Conservation (phyloP, 64 coral and sea anemone species). For the Platygyra sinensis region DNA sequence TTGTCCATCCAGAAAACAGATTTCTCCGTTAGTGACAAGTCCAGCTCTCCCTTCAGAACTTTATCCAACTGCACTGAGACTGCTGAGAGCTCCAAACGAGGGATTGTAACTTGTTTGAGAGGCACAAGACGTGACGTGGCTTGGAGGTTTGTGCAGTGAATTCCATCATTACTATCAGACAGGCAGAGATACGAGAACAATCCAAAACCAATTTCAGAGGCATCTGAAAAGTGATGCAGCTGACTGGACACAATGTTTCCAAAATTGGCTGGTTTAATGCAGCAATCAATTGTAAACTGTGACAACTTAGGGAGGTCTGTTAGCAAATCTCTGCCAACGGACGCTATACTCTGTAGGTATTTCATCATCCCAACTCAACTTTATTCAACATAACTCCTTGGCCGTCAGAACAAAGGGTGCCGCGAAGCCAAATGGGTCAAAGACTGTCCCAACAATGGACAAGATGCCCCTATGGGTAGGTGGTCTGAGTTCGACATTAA, state of each 20-base stretch:
- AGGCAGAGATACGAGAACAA: slow-evolving; percentile 25
- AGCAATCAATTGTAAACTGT: slow-evolving; percentile 52
- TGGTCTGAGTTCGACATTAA: slow-evolving; percentile 28
- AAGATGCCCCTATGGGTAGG: slow-evolving; percentile 32
- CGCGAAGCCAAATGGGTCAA: slow-evolving; percentile 59
- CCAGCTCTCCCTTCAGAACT: slow-evolving; percentile 31
- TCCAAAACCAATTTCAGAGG: too few relatives aligned
- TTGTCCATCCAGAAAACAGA: slow-evolving; percentile 45
- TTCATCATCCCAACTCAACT: slow-evolving; percentile 66
- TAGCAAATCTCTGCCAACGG: slow-evolving; percentile 62
- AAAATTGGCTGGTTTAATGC: slow-evolving; percentile 39
- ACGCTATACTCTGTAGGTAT: slow-evolving; percentile 47
- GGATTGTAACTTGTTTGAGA: slow-evolving; percentile 31
- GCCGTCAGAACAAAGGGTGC: too few relatives aligned
- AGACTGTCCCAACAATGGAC: slow-evolving; percentile 45
- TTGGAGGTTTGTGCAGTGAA: too few relatives aligned
- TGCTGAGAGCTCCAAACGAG: slow-evolving; percentile 44
- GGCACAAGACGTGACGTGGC: slow-evolving; percentile 38
- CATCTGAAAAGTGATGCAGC: slow-evolving; percentile 70
- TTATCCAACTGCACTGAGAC: not conserved
- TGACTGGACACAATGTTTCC: slow-evolving; percentile 15
- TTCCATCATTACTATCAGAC: not conserved
- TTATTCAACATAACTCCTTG: slow-evolving; percentile 64
- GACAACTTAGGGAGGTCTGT: slow-evolving; percentile 45
- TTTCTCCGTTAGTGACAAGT: not conserved